Base-by-base conservation (phyloP, 1,140 invertebrate genomes). In the Episyrphus balteatus region DNA sequence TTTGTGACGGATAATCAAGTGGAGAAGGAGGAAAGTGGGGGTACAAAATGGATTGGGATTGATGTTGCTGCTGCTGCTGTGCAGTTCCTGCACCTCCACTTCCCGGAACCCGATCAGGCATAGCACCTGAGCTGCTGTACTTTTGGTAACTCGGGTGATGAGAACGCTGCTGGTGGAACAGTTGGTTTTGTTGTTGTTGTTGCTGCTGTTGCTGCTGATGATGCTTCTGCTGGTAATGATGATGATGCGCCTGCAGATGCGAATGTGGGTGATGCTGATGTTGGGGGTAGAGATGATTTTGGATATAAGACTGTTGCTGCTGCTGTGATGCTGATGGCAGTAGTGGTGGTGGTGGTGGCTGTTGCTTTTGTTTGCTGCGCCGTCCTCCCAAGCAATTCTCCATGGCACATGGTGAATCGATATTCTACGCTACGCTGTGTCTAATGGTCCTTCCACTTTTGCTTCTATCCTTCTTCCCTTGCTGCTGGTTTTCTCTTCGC, bases 401-500 rank as follows among this genome's bases (percentile, higher is more conserved):
- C 63, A 66, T 66, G 51, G 62, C 56, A 61, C 63, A 66, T 66
- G 57, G 54, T 65, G 58, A 41, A 26, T 26, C 21, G 21, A 26
- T 26, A 26, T 26, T 26, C 21, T 26, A 26, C 21, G 21, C 21
- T 26, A 26, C 21, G 21, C 21, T 26, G 21, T 26, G 21, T 26
- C 21, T 26, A 26, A 26, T 26, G 21, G 21, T 26, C 21, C 21
- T 26, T 26, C 21, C 21, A 26, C 21, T 26, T 26, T 26, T 26
- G 21, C 21, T 26, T 26, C 21, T 26, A 26, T 26, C 21, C 21
- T 26, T 26, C 21, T 26, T 26, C 8, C 21, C 21, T 26, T 26
- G 21, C 21, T 26, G 21, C 21, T 8, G 21, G 21, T 8, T 8
- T 26, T 26, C 21, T 8, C n/a, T n/a, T n/a, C n/a, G n/a, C n/a